Evolutionary conservation across 2,113 vertebrate species (phyloP), one percentile per base, ranked within the genome.

Genomic region (Prinia subflava): DNA sequence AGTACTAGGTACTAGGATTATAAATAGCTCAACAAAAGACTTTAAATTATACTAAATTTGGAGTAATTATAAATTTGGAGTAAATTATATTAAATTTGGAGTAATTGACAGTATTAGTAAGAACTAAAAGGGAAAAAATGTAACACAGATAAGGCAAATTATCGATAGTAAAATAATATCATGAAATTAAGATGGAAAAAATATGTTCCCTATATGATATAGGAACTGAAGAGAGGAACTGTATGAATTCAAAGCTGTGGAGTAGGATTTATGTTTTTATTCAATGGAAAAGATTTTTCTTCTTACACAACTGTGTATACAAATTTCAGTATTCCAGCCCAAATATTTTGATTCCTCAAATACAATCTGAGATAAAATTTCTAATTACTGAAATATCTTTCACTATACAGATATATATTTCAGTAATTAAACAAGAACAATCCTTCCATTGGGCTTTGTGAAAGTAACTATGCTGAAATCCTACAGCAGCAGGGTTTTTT

Each of bases 141-240:
- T 14, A 57, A 41, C 12, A 27, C 2, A 21, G 13, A 14, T 21
- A 59, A 37, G 23, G 33, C 3, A 83, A 57, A 67, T 44, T 49
- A n/a, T 15, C 11, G 7, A n/a, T 24, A 57, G 8, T 59, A 5
- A 24, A 88, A 78, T 37, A 46, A 42, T 30, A 49, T 11, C 3
- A 80, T 24, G 5, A 74, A 37, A 13, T 65, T 57, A 9, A 10
- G 56, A 52, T 9, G 12, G 2, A 37, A 53, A 53, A 39, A 7
- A 1, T 10, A 22, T 16, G 3, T 18, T 73, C 30, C 23, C 11
- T 35, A 39, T 39, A 39, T 39, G 1, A 22, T 25, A 46, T 0
- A 37, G 11, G 15, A 78, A 60, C 8, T 42, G 7, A 37, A 68
- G 69, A 55, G 19, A 37, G 4, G 22, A 64, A 57, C 59, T 35